phyloP scores from a whole-genome alignment of 2,888 invertebrate species.

The Embidobia sp. region DNA sequence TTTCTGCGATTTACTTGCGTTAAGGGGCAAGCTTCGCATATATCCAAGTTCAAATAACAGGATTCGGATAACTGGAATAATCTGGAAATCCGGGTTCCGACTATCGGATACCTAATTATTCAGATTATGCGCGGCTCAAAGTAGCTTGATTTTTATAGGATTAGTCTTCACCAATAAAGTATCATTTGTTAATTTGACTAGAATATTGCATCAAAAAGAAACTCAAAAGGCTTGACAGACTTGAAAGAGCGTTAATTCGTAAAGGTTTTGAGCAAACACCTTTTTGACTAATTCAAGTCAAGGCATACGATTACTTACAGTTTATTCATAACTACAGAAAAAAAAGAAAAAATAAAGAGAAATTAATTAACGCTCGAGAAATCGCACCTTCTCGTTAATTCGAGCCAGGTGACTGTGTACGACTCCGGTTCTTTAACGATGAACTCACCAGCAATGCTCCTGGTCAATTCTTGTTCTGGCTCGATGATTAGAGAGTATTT shows the following conservation, averaged over 20 bases:
- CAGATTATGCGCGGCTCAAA: conserved; percentile 13
- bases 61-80: conserved; percentile 28
- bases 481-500: conserved; percentile 78
- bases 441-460: conserved; percentile 90
- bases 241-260: background rate
- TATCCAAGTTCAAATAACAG: conserved; percentile 19
- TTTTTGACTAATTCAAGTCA: background rate
- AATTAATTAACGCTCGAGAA: too few species aligned
- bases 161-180: background rate
- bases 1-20: background rate
- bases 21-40: conserved; percentile 6
- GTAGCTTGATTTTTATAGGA: conserved; percentile 1
- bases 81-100: conserved; percentile 11
- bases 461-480: conserved; percentile 85
- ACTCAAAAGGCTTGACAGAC: too few species aligned
- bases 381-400: conserved; percentile 89
- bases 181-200: too few species aligned
- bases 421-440: conserved; percentile 88
- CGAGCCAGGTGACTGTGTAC: conserved; percentile 92
- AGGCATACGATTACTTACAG: too few species aligned
- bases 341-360: too few species aligned
- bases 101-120: conserved; percentile 33
- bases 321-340: too few species aligned
- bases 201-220: too few species aligned
- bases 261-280: too few species aligned